These are phyloP conservation scores for Turritopsis rubra DNA, from an alignment of 30 jellyfish, hydroid and myxozoan species.

Conservation along the genomic window DNA sequence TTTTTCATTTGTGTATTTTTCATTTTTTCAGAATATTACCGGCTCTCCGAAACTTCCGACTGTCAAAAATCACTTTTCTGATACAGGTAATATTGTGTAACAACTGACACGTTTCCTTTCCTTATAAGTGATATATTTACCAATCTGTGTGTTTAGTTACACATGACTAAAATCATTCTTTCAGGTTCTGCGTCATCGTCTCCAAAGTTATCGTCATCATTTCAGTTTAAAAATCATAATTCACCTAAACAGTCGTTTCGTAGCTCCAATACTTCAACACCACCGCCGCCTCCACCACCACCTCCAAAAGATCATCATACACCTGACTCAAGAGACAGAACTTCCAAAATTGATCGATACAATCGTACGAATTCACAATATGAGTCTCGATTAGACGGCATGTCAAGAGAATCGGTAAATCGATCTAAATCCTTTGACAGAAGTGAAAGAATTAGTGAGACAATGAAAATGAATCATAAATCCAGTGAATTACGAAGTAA, in stretches of 20 bases:
- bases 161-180: too few relatives aligned
- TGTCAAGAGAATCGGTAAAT: not conserved
- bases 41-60: conserved; percentile 23
- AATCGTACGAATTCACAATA: not conserved
- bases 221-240: not conserved
- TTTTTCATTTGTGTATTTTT: not conserved
- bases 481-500: not conserved
- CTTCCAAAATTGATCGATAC: conserved; percentile 26
- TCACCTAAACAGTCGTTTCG: conserved; percentile 7
- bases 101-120: too few relatives aligned
- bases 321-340: not conserved
- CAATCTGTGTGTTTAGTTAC: too few relatives aligned
- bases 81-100: not conserved
- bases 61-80: conserved; percentile 16
- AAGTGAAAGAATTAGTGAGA: not conserved
- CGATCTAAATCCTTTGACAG: conserved; percentile 14
- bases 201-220: conserved; percentile 13
- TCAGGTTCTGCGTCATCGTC: conserved; percentile 26
- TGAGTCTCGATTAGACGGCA: not conserved
- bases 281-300: conserved; percentile 94
- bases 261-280: conserved; percentile 45
- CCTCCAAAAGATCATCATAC: conserved; percentile 15
- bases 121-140: too few relatives aligned
- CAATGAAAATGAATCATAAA: not conserved
- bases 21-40: not conserved